Evolutionary conservation across 2,888 invertebrate species (phyloP).

Genomic region (Harmothoe impar): DNA sequence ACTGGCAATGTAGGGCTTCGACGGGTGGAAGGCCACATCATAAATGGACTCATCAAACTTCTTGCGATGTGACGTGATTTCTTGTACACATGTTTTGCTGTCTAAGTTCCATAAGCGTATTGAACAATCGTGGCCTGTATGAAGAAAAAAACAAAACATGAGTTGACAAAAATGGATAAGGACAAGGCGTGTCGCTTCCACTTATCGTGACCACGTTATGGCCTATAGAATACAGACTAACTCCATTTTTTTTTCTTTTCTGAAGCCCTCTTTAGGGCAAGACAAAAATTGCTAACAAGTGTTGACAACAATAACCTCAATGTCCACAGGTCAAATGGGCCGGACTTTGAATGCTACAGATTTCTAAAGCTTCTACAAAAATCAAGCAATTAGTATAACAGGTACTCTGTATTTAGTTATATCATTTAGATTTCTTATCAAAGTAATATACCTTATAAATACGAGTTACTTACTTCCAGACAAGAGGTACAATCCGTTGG

Average conservation of each 20-base stretch:
- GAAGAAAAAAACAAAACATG: conserved; percentile 56
- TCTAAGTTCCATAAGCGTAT: conserved; percentile 87
- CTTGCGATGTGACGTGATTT: conserved; percentile 99
- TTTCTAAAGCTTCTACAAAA: no score
- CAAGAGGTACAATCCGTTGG: conserved; percentile 98
- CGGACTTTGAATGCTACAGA: no score
- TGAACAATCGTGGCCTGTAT: conserved; percentile 86
- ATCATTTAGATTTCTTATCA: no score
- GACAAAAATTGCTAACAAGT: no score
- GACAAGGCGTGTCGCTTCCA: not conserved
- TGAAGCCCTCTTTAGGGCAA: no score
- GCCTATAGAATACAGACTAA: not conserved
- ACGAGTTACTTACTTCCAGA: conserved; percentile 91
- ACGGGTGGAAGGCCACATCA: conserved; percentile 99
- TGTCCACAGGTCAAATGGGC: no score
- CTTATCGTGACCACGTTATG: not conserved
- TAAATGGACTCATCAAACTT: conserved; percentile 99
- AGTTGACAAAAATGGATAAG: not conserved
- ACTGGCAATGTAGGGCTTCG: conserved; percentile 98
- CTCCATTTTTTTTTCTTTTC: not conserved
- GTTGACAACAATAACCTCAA: no score
- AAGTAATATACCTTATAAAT: no score
- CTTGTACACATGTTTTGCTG: conserved; percentile 99
- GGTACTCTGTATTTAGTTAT: no score
- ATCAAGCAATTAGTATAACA: no score